These are phyloP conservation scores for Platerodrilus igneus DNA, from an alignment of 2,888 invertebrate genomes.

Conservation along the genomic window DNA sequence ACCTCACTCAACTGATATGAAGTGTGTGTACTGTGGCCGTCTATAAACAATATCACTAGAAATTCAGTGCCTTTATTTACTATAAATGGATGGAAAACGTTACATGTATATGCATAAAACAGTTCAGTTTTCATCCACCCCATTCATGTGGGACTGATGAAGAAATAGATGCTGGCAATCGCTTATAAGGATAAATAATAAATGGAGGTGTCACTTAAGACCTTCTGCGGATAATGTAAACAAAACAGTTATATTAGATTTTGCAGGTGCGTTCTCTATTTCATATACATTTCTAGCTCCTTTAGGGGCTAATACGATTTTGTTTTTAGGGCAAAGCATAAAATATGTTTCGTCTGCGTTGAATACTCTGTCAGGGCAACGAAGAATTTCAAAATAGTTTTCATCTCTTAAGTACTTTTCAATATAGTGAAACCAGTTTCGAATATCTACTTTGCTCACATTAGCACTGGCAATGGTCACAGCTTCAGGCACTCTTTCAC, in stretches of 20 bases:
- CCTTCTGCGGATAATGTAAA: slow-evolving; percentile 38
- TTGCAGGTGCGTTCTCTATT: slow-evolving; percentile 32
- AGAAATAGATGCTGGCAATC: slow-evolving; percentile 36
- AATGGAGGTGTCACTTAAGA: slow-evolving; percentile 28
- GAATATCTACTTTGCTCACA: neutral
- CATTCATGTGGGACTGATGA: slow-evolving; percentile 37
- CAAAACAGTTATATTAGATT: slow-evolving; percentile 38
- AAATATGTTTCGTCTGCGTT: slow-evolving; percentile 40
- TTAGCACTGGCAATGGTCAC: slow-evolving; percentile 35
- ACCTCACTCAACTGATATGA: slow-evolving; percentile 21
- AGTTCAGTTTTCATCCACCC: slow-evolving; percentile 44
- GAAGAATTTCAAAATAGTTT: slow-evolving; percentile 27
- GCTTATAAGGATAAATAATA: slow-evolving; percentile 39
- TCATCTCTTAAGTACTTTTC: slow-evolving; percentile 18
- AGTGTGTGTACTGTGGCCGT: slow-evolving; percentile 29
- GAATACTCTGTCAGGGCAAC: slow-evolving; percentile 35
- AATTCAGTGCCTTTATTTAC: slow-evolving; percentile 29
- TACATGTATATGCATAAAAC: slow-evolving; percentile 41
- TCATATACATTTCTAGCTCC: slow-evolving; percentile 32
- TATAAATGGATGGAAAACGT: slow-evolving; percentile 38
- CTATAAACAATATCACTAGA: slow-evolving; percentile 41
- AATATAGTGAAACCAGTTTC: slow-evolving; percentile 3
- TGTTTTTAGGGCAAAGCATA: slow-evolving; percentile 35
- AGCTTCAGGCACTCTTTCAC: slow-evolving; percentile 32
- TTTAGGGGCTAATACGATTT: slow-evolving; percentile 27